phyloP scores from a whole-genome alignment of 2,797 vertebrate genomes.

The Prionace glauca region DNA sequence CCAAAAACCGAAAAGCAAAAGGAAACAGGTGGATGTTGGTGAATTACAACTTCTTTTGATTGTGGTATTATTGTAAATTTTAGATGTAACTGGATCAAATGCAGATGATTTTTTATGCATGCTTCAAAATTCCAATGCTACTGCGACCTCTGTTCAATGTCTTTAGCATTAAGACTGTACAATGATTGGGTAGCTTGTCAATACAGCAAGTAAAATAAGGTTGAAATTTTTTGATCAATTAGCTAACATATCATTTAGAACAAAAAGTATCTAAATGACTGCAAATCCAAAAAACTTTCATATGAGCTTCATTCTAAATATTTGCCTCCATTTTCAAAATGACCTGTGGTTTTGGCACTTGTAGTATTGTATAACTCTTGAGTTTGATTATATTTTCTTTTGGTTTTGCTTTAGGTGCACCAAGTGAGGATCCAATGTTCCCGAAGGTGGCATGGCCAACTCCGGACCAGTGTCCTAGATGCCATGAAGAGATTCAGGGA shows the following conservation, averaged over 20 bases:
- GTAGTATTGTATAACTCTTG: neutral
- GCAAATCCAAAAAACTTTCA: neutral
- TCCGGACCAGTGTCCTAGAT: conserved; percentile 72
- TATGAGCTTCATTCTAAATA: neutral
- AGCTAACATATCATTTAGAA: neutral
- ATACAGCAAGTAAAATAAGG: neutral
- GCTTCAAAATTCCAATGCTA: neutral
- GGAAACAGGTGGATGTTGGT: neutral
- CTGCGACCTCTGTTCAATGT: neutral
- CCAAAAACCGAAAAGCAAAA: too few relatives aligned
- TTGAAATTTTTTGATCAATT: neutral
- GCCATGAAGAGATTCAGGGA: conserved; percentile 75
- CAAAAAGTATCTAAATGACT: neutral
- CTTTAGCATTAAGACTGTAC: neutral
- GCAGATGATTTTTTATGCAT: neutral
- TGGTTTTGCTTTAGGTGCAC: conserved; percentile 61
- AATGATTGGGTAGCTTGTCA: neutral
- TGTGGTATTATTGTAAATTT: neutral
- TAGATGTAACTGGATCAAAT: neutral
- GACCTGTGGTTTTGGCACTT: neutral
- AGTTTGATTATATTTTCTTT: neutral
- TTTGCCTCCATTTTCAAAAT: neutral
- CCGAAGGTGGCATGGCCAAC: conserved; percentile 86
- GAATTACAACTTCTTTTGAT: neutral
- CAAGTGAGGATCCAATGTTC: conserved; percentile 81